Base-by-base conservation (phyloP, 2,797 vertebrate genomes). In the Spheniscus humboldti region DNA sequence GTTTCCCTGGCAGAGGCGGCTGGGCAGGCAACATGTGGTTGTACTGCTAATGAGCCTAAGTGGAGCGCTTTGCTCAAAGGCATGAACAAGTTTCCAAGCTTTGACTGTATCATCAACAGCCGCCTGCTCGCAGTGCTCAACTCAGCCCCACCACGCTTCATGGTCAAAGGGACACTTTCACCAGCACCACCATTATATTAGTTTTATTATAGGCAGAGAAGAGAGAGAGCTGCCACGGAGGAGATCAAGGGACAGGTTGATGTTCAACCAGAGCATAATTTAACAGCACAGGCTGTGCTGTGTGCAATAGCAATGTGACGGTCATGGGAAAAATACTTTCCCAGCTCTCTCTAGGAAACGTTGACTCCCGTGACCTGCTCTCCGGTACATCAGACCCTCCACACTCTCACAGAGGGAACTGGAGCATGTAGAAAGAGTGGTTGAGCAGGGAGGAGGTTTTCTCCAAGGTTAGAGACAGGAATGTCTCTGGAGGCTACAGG, bases 81-180 rank as follows among this genome's bases (percentile, higher is more conserved):
- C 78, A 62, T 39, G 69, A 33, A 4, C 19, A 11, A n/a, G 33
- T n/a, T 75, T 68, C 67, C 2, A 3, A 53, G 64, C 55, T 79
- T 18, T 47, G 86, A 18, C 18, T 79, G 52, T 24, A 43, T 9
- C 74, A 50, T 23, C 71, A 20, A 4, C 67, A 78, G 83, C 43
- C 6, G 8, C 47, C 52, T 52, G 69, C 56, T 68, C 2, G 0
- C 1, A 1, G 52, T 1, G 7, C 52, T 60, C 23, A 19, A 4
- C 63, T 78, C 69, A n/a, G 52, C 39, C 15, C 59, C 59, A 56
- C 19, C 74, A 30, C 4, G 0, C 22, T 18, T n/a, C 47, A 11
- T 48, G 76, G 76, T 13, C 35, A 15, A 55, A 78, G 71, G 74
- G 37, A 50, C 20, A 5, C 35, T 39, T 66, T 28, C 56, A 66